Conservation (phyloP, 2,888 invertebrate genomes). For the Julus scanicus region DNA sequence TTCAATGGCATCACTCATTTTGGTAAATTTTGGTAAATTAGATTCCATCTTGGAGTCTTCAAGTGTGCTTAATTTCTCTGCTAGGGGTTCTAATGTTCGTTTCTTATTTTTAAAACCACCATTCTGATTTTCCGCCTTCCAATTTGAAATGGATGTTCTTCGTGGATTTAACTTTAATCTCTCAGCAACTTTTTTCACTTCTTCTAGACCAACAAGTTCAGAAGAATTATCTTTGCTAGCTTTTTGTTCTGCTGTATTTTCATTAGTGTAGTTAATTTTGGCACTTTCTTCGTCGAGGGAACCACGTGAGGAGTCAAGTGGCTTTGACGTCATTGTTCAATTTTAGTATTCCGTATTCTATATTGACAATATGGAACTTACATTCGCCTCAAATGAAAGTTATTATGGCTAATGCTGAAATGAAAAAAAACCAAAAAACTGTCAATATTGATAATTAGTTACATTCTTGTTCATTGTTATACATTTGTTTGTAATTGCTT, state of each 20-base stretch:
- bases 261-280: neutral
- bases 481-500: neutral
- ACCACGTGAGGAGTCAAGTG: neutral
- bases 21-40: constrained; percentile 31
- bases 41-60: neutral
- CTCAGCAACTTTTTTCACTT: constrained; percentile 51
- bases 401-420: neutral
- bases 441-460: neutral
- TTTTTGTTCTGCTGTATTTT: neutral
- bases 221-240: neutral
- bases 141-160: constrained; percentile 31
- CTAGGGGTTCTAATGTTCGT: neutral
- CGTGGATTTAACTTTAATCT: constrained; percentile 50
- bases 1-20: constrained; percentile 7
- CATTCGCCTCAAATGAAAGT: neutral
- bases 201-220: neutral
- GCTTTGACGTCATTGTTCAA: constrained; percentile 10
- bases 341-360: neutral
- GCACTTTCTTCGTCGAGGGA: neutral
- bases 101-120: neutral
- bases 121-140: constrained; percentile 45
- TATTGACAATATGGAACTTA: neutral
- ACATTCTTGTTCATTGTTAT: neutral
- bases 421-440: neutral
- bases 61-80: neutral